These are phyloP conservation scores for Spea hammondii DNA, from an alignment of 2,797 vertebrate species.

Conservation along the genomic window DNA sequence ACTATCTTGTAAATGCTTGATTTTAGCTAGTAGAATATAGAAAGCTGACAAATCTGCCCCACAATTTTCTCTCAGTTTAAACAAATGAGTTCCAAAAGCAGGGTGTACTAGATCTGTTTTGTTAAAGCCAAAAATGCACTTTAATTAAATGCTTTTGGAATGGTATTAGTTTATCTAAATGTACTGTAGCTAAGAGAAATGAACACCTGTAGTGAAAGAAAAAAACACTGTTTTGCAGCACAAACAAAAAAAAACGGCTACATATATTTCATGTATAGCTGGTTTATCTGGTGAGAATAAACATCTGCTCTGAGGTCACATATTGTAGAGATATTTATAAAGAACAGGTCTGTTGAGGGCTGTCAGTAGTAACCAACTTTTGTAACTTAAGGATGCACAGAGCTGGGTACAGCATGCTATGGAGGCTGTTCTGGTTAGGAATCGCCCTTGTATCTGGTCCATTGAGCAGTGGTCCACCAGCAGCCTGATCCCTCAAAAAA, in stretches of 20 bases:
- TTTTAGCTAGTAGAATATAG: slow-evolving; percentile 37
- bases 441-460: no score
- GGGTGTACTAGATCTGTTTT: background rate
- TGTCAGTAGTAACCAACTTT: no score
- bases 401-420: no score
- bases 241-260: background rate
- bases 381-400: no score
- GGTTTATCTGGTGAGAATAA: background rate
- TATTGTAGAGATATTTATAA: background rate
- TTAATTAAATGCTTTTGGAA: background rate
- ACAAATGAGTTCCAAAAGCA: slow-evolving; percentile 22
- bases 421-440: no score
- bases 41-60: slow-evolving; percentile 39
- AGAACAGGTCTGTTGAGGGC: no score
- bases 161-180: background rate
- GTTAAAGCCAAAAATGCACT: background rate
- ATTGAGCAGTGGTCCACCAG: no score
- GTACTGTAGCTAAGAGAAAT: background rate
- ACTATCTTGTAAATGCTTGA: slow-evolving; percentile 40
- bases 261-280: background rate
- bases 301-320: background rate
- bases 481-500: no score
- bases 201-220: background rate
- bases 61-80: slow-evolving; percentile 5
- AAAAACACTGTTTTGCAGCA: background rate